Percentiles rank a stretch among this genome's conserved stretches.
These are phyloP conservation scores for Otus sunia DNA, from an alignment of 2,113 vertebrate genomes.

Conservation along the genomic window DNA sequence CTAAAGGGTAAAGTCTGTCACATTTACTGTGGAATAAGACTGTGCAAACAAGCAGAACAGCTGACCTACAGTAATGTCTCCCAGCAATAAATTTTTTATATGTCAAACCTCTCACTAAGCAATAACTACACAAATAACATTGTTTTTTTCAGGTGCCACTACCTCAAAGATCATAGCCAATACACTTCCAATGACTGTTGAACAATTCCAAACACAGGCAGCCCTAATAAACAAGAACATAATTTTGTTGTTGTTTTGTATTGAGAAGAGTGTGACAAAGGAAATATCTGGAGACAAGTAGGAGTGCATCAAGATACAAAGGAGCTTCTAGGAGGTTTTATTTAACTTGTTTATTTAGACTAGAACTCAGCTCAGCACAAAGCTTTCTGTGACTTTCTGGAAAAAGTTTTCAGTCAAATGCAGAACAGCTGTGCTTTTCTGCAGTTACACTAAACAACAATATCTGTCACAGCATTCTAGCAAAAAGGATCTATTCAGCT, in stretches of 20 bases:
- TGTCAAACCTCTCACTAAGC: neutral
- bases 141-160: neutral
- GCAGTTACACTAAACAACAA: neutral
- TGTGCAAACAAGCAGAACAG: neutral
- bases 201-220: neutral
- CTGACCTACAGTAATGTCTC: neutral
- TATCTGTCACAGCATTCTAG: neutral
- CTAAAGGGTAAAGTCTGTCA: neutral
- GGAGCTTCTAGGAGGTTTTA: conserved; percentile 17
- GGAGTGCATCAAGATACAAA: neutral
- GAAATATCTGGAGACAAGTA: conserved; percentile 17
- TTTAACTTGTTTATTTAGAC: conserved; percentile 60
- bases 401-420: conserved; percentile 54
- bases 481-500: neutral
- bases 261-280: neutral
- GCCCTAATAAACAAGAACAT: neutral
- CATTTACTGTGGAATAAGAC: neutral
- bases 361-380: conserved; percentile 45
- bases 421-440: conserved; percentile 48
- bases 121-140: neutral
- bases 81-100: neutral
- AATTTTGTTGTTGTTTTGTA: conserved; percentile 1
- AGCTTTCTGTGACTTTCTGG: conserved; percentile 47
- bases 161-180: neutral
- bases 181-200: neutral